Percentiles rank a stretch among this genome's conserved stretches.
Evolutionary conservation across 2,888 invertebrate genomes (phyloP).

Genomic region (Dasypogon diadema): DNA sequence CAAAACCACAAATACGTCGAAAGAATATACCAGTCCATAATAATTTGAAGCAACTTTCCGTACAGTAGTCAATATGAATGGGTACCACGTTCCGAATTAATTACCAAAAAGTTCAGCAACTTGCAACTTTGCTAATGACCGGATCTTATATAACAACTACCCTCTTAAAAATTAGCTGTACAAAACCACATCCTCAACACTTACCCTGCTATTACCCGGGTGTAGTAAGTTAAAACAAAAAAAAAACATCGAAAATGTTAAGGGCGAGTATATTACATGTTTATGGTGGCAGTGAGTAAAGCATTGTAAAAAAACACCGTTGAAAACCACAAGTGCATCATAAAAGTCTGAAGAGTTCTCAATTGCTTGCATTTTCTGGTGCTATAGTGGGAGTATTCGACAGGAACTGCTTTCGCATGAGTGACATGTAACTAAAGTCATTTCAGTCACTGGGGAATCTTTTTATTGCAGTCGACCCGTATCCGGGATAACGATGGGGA

Average conservation of each 20-base stretch:
- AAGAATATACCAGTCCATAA: no score
- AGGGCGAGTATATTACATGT: conserved; percentile 11
- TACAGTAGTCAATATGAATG: no score
- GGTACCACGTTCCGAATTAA: no score
- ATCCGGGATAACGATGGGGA: conserved; percentile 46
- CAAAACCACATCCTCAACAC: no score
- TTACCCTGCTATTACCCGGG: not conserved
- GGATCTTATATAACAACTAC: no score
- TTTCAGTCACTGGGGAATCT: conserved; percentile 41
- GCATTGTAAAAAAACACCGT: conserved; percentile 18
- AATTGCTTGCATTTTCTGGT: conserved; percentile 40
- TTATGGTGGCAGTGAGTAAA: conserved; percentile 12
- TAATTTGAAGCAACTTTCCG: no score
- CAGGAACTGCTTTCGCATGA: conserved; percentile 44
- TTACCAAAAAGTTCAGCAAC: no score
- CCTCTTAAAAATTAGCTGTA: no score
- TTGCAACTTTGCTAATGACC: no score
- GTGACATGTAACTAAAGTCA: conserved; percentile 47
- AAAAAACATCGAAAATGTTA: not conserved
- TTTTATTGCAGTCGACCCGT: conserved; percentile 40
- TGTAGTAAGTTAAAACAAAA: conserved; percentile 17
- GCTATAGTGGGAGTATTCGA: conserved; percentile 23
- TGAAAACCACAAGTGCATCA: conserved; percentile 41
- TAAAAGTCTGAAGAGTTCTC: conserved; percentile 46
- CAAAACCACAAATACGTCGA: no score